A percentile compares a stretch with the other conserved stretches of the same genome.
phyloP scores from a whole-genome alignment of 1,140 invertebrate species.

The Telenomus remus region DNA sequence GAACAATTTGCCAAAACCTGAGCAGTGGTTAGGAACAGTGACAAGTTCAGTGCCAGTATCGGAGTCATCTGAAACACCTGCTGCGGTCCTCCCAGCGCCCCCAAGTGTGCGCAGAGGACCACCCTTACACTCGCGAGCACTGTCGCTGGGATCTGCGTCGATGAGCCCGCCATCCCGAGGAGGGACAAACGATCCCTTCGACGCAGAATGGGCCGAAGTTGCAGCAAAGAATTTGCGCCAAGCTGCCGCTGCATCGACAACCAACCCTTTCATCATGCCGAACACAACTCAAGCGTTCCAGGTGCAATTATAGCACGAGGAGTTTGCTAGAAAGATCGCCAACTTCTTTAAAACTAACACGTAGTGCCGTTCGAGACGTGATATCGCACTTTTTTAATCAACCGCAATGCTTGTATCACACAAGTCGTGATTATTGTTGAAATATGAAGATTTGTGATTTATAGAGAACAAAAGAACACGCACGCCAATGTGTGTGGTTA shows the following conservation, averaged over 20 bases:
- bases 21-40: constrained; percentile 86
- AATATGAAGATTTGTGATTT: constrained; percentile 1
- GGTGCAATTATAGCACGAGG: constrained; percentile 79
- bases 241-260: constrained; percentile 66
- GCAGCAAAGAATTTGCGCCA: constrained; percentile 73
- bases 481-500: too few species aligned
- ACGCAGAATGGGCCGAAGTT: constrained; percentile 88
- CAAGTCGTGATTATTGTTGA: constrained; percentile 1
- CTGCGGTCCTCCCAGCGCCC: constrained; percentile 68
- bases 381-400: constrained; percentile 15
- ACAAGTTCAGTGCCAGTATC: constrained; percentile 76
- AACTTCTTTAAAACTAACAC: constrained; percentile 68
- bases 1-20: constrained; percentile 80
- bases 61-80: constrained; percentile 24
- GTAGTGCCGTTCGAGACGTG: constrained; percentile 53
- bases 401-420: neutral
- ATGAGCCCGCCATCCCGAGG: constrained; percentile 63
- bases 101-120: constrained; percentile 74
- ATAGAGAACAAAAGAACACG: neutral
- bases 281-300: constrained; percentile 79
- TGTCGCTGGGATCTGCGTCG: constrained; percentile 77
- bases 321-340: constrained; percentile 68
- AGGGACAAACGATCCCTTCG: constrained; percentile 83
- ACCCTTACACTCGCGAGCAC: constrained; percentile 80
- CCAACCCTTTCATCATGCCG: constrained; percentile 72